Conservation (phyloP, 2,888 invertebrate species). For the Unio delphinus region DNA sequence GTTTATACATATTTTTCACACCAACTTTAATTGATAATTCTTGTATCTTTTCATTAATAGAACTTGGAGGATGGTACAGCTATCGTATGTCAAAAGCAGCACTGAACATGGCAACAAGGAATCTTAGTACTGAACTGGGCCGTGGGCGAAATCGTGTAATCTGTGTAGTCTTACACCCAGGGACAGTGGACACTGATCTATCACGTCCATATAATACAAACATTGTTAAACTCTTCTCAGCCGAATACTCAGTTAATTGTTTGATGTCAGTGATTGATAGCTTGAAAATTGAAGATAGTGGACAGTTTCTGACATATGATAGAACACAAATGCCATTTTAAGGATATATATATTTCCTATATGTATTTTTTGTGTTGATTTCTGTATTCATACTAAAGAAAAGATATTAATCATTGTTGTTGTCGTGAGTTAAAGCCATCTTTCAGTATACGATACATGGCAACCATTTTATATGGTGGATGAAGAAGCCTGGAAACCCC, state of each 20-base stretch:
- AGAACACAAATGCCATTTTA: slow-evolving; percentile 48
- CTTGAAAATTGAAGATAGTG: slow-evolving; percentile 45
- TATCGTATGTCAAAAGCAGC: slow-evolving; percentile 62
- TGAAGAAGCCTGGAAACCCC: too few species aligned
- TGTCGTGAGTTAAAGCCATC: too few species aligned
- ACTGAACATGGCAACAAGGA: slow-evolving; percentile 63
- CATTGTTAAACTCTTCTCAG: slow-evolving; percentile 53
- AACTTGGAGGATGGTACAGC: slow-evolving; percentile 63
- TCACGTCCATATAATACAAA: slow-evolving; percentile 61
- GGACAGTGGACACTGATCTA: slow-evolving; percentile 60
- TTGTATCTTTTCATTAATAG: slow-evolving; percentile 25
- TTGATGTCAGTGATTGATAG: slow-evolving; percentile 53
- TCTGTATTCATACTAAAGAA: too few species aligned
- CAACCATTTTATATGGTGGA: too few species aligned
- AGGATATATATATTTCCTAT: not conserved
- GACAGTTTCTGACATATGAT: slow-evolving; percentile 57
- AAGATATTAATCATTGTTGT: too few species aligned
- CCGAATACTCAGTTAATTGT: slow-evolving; percentile 50
- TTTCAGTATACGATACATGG: too few species aligned
- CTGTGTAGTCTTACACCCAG: slow-evolving; percentile 58
- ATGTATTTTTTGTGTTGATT: not conserved
- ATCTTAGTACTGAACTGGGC: slow-evolving; percentile 57
- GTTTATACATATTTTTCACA: not conserved
- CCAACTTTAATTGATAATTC: not conserved
- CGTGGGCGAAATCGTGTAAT: slow-evolving; percentile 49